Conservation (phyloP, 2,888 invertebrate species). For the Tenthredo notha region DNA sequence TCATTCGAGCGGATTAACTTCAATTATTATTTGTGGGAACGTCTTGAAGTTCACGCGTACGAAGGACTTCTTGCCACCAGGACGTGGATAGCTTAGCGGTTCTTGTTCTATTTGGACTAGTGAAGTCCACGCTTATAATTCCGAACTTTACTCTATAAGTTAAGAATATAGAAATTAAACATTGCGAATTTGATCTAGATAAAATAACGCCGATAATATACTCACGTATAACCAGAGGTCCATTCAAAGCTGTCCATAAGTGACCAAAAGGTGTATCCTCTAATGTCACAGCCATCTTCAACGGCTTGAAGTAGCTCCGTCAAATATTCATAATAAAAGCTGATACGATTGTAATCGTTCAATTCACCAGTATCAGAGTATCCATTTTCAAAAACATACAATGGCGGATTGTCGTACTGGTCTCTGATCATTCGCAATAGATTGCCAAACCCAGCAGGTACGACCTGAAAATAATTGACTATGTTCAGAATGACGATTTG, state of each 20-base stretch:
- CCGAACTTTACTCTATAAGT: slow-evolving; percentile 84
- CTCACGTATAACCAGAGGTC: slow-evolving; percentile 81
- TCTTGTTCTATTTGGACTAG: slow-evolving; percentile 81
- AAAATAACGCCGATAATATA: slow-evolving; percentile 48
- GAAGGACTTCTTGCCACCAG: slow-evolving; percentile 81
- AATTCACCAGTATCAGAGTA: slow-evolving; percentile 79
- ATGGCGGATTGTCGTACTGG: slow-evolving; percentile 80
- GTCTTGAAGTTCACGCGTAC: slow-evolving; percentile 75
- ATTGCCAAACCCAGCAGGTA: slow-evolving; percentile 83
- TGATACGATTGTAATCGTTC: slow-evolving; percentile 77
- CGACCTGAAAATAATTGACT: slow-evolving; percentile 71
- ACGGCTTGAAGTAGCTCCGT: slow-evolving; percentile 79
- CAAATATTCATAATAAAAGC: slow-evolving; percentile 77
- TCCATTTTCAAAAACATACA: slow-evolving; percentile 82
- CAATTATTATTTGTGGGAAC: background rate
- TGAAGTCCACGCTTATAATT: slow-evolving; percentile 85
- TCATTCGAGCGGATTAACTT: background rate
- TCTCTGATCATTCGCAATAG: slow-evolving; percentile 79
- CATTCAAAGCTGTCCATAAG: slow-evolving; percentile 86
- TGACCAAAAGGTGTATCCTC: slow-evolving; percentile 82
- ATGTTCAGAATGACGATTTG: slow-evolving; percentile 61
- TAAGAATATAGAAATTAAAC: background rate
- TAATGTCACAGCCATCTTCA: slow-evolving; percentile 78
- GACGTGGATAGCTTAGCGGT: slow-evolving; percentile 83
- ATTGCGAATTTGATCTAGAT: background rate